Percentiles rank a stretch among this genome's conserved stretches.
Conservation (phyloP, 2,797 vertebrate genomes). For the Paramormyrops hopkinsi region DNA sequence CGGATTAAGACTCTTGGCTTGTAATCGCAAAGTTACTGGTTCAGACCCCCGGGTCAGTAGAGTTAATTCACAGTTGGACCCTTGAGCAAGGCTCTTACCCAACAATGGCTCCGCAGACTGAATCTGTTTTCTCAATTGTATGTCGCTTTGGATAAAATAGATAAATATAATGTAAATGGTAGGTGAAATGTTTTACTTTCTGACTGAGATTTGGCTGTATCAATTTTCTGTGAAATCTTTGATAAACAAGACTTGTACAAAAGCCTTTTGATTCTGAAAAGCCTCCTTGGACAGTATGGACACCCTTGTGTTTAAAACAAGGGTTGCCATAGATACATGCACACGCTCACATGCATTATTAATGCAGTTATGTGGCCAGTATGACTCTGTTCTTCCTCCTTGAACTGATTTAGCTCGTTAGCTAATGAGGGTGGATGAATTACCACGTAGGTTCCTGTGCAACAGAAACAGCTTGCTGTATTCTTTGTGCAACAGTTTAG, state of each 20-base stretch:
- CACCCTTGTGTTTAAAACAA: not conserved
- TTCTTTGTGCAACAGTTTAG: not conserved
- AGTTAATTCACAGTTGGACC: not conserved
- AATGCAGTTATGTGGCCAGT: constrained; percentile 3
- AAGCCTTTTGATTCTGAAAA: not conserved
- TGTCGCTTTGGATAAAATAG: not conserved
- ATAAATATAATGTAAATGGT: not conserved
- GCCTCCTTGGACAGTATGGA: not conserved
- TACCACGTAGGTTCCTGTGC: not conserved
- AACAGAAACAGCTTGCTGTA: not conserved
- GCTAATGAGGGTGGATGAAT: not conserved
- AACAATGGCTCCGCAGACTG: not conserved
- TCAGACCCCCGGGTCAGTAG: not conserved
- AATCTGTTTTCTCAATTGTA: not conserved
- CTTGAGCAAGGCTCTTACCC: not conserved
- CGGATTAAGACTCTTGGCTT: not conserved
- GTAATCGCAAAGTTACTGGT: not conserved
- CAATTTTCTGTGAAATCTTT: not conserved
- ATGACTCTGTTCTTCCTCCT: not conserved
- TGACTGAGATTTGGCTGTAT: not conserved
- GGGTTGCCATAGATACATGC: not conserved
- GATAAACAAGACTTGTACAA: not conserved
- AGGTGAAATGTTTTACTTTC: not conserved
- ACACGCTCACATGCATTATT: not conserved
- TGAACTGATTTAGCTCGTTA: not conserved